Evolutionary conservation across 2,888 invertebrate genomes (phyloP), one percentile per base, ranked within the genome.

Genomic region (Eurytoma adleriae): DNA sequence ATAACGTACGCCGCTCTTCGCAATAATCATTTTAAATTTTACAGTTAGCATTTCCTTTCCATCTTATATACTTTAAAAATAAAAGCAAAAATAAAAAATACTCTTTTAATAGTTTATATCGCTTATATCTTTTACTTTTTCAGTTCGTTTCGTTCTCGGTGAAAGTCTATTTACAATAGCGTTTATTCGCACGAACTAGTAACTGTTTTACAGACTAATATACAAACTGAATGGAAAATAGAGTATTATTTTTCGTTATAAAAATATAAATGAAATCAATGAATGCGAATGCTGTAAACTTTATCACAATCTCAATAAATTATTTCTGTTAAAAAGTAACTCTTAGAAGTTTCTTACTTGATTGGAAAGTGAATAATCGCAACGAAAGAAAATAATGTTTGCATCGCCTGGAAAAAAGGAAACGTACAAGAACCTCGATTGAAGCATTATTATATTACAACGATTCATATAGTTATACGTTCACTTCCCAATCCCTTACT

Each of bases 131-230:
- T 50, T 67, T 12, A 61, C 59, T 67, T 52, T 57, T 66, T 73
- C 72, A 62, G 56, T 61, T 73, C 24, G 57, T 13, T 66, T 67
- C 59, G 57, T 52, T 27, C 27, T 71, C 57, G 57, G 56, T 61
- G 0, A 76, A 79, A 76, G 59, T 71, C 30, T 78, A 81, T 81
- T 40, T 81, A 81, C 78, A 81, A 48, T 69, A n/a, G 56, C 66
- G 20, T 78, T 66, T 61, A 56, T 56, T 71, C 40, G 52, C 75
- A 68, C 59, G 24, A 79, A 76, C 56, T 66, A 79, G 54, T 68
- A 59, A 64, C 24, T 50, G 72, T 56, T 76, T 59, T 20, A 72
- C 14, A 48, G 67, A 72, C 62, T 68, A 71, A 68, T 27, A 20
- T 30, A 48, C 62, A 57, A 48, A 10, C 16, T 40, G 64, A 64